A percentile compares a stretch with the other conserved stretches of the same genome.
Evolutionary conservation across 2,113 vertebrate genomes (phyloP).

Genomic region (Mystacornis crossleyi): DNA sequence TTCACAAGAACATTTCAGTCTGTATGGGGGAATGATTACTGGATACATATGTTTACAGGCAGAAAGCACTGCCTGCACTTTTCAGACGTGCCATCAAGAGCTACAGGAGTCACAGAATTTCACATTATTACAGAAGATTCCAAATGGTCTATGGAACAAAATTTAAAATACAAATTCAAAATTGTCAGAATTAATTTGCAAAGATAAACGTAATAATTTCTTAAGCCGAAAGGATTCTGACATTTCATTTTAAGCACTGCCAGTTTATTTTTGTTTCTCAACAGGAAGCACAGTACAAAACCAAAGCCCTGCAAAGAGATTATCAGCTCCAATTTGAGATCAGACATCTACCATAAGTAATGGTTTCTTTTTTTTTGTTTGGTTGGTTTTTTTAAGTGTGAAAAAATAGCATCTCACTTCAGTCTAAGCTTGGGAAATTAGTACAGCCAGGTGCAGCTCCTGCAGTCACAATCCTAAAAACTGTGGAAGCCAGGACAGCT

Average conservation of each 20-base stretch:
- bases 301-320: not conserved
- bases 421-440: not conserved
- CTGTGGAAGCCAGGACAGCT: not conserved
- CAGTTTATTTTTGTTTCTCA: not conserved
- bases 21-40: not conserved
- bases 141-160: not conserved
- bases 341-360: not conserved
- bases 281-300: not conserved
- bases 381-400: not conserved
- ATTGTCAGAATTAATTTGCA: not conserved
- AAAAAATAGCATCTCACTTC: not conserved
- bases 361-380: not conserved
- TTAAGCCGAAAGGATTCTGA: not conserved
- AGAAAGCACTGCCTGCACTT: not conserved
- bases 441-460: not conserved
- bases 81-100: not conserved
- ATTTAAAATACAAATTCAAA: not conserved
- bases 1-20: not conserved
- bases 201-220: not conserved
- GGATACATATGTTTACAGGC: not conserved
- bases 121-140: not conserved
- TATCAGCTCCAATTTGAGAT: not conserved
- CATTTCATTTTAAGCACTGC: not conserved
- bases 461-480: not conserved
- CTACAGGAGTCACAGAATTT: not conserved